Conservation (phyloP, 2,113 vertebrate genomes). For the Muntiacus muntjak region DNA sequence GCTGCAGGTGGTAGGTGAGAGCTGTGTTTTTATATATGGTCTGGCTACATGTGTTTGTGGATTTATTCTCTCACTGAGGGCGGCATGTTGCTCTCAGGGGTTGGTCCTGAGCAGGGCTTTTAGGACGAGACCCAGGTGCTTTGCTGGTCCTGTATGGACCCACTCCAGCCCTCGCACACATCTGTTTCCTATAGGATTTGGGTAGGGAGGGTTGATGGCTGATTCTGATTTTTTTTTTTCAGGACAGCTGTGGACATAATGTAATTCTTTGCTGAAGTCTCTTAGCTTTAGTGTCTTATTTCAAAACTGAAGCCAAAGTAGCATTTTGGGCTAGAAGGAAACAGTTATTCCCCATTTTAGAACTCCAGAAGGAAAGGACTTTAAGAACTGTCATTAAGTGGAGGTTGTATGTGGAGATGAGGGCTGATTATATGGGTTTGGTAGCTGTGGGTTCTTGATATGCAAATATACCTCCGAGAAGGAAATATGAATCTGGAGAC, state of each 20-base stretch:
- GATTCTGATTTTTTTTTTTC: background rate
- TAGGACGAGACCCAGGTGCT: background rate
- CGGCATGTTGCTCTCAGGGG: background rate
- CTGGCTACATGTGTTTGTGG: background rate
- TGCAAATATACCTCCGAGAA: background rate
- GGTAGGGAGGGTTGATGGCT: background rate
- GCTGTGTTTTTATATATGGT: background rate
- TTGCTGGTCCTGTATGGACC: background rate
- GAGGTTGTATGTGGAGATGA: background rate
- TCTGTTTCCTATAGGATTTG: background rate
- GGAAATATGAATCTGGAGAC: background rate
- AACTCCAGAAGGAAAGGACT: background rate
- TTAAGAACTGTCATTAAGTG: background rate
- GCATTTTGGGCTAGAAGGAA: background rate
- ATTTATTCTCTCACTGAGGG: background rate
- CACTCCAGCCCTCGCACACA: background rate
- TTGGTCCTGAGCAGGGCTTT: background rate
- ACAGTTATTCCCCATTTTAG: background rate
- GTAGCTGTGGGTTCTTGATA: background rate
- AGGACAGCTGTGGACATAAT: background rate
- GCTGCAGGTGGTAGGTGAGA: background rate
- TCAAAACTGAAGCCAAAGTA: background rate
- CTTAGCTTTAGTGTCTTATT: background rate
- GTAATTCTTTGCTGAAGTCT: background rate
- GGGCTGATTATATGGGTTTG: background rate